Percentiles rank a stretch among this genome's conserved stretches.
Conservation (phyloP, 2,113 vertebrate genomes). For the Hippopotamus amphibius region DNA sequence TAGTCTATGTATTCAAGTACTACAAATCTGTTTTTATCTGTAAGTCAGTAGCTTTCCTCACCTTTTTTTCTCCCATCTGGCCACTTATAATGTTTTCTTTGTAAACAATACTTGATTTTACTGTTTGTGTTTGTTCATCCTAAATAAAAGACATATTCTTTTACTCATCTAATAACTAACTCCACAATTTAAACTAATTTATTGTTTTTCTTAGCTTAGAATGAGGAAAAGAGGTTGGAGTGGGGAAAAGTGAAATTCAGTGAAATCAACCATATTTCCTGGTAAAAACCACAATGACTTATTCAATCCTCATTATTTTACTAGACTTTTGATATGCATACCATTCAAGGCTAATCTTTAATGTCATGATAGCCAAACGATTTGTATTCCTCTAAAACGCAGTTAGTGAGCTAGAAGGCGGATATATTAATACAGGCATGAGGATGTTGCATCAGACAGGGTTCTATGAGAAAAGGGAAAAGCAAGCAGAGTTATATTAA, state of each 20-base stretch:
- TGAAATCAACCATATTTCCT: background rate
- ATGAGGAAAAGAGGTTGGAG: background rate
- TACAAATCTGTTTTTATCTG: no score
- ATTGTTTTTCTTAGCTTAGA: background rate
- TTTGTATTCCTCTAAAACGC: background rate
- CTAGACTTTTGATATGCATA: background rate
- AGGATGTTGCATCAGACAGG: background rate
- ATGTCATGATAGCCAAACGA: background rate
- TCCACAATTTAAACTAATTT: background rate
- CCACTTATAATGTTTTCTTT: no score
- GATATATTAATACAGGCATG: background rate
- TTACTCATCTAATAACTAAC: background rate
- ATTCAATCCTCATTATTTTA: background rate
- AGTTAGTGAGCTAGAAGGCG: background rate
- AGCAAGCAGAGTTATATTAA: background rate
- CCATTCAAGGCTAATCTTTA: slow-evolving; percentile 11
- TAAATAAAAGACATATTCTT: background rate
- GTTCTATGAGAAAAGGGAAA: background rate
- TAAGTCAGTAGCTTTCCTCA: no score
- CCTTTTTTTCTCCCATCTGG: no score
- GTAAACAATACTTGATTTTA: background rate
- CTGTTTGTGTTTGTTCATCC: background rate
- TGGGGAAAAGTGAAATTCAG: background rate
- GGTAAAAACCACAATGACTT: background rate
- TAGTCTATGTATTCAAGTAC: no score